Conservation (phyloP, 2,113 vertebrate genomes). For the Gobius niger region DNA sequence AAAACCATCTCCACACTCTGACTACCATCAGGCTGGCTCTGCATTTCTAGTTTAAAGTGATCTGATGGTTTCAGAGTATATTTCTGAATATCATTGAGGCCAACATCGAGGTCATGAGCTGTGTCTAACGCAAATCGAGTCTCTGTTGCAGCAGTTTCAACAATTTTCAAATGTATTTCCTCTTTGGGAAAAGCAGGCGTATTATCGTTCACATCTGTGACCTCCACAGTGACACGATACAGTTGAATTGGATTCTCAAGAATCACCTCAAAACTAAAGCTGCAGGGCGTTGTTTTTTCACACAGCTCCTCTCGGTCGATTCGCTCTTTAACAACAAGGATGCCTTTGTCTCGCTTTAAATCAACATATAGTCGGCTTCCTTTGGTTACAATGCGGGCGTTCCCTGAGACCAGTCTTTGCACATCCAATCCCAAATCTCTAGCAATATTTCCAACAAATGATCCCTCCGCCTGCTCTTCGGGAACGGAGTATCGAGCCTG, state of each 20-base stretch:
- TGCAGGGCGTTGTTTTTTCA: slow-evolving; percentile 73
- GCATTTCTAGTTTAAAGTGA: slow-evolving; percentile 65
- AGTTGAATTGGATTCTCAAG: slow-evolving; percentile 75
- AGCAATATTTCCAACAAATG: slow-evolving; percentile 77
- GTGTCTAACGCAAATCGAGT: slow-evolving; percentile 54
- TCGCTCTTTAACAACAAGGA: slow-evolving; percentile 74
- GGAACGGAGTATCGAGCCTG: slow-evolving; percentile 71
- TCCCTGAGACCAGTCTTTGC: slow-evolving; percentile 70
- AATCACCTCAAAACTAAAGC: slow-evolving; percentile 79
- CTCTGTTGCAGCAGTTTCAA: slow-evolving; percentile 39
- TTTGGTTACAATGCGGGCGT: slow-evolving; percentile 74
- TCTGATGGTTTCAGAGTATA: slow-evolving; percentile 55
- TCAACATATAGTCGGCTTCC: slow-evolving; percentile 71
- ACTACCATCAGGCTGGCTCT: slow-evolving; percentile 43
- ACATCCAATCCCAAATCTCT: slow-evolving; percentile 77
- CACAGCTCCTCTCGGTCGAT: slow-evolving; percentile 84
- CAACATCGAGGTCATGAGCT: slow-evolving; percentile 69
- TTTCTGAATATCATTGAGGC: slow-evolving; percentile 63
- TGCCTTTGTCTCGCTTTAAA: slow-evolving; percentile 70
- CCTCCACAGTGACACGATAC: slow-evolving; percentile 69
- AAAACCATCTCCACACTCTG: slow-evolving; percentile 68
- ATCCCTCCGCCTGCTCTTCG: slow-evolving; percentile 78
- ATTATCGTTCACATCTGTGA: slow-evolving; percentile 74
- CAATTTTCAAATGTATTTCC: slow-evolving; percentile 48
- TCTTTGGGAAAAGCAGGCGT: slow-evolving; percentile 60